Evolutionary conservation across 2,888 invertebrate species (phyloP), one percentile per base, ranked within the genome.

Genomic region (Pyrrhia umbra): DNA sequence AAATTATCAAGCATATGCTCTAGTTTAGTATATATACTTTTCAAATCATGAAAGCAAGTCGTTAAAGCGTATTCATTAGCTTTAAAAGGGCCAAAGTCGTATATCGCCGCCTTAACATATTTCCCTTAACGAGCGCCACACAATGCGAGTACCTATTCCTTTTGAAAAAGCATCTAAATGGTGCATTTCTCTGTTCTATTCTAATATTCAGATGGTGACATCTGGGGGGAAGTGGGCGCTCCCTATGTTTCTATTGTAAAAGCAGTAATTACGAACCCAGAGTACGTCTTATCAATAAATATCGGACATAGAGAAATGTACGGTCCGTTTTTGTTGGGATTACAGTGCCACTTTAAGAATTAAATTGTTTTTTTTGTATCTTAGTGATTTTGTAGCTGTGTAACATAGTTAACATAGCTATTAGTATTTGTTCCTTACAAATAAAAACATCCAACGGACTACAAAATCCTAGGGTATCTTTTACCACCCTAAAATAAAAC

Each of bases 191-290:
- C 30, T 42, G 37, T 55, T 47, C 34, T 42, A 52, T 47, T 51
- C 27, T 49, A 59, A 68, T 51, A 54, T 56, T 59, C 60, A 50
- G 37, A 43, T 64, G 61, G 79, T 64, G 61, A 79, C 71, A 71
- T 58, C 63, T 64, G 71, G 52, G 51, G 61, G 47, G 57, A 50
- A 50, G 47, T 27, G 47, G 49, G 45, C 9, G 20, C 18, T 30
- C 27, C 23, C 27, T 43, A 39, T n/a, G 50, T 62, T 61, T 40
- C 39, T 67, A 68, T 68, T 72, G 65, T 75, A 75, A 66, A 47
- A 50, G 58, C 59, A 42, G 67, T 79, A 76, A 83, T 84, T 80
- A 75, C 69, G 57, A 52, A 81, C 70, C 58, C 45, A 68, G 62
- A 54, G 55, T 60, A 37, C 56, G 58, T 62, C 72, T 75, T 77